Conservation (phyloP, 2,797 vertebrate genomes). For the Garrulus glandarius region DNA sequence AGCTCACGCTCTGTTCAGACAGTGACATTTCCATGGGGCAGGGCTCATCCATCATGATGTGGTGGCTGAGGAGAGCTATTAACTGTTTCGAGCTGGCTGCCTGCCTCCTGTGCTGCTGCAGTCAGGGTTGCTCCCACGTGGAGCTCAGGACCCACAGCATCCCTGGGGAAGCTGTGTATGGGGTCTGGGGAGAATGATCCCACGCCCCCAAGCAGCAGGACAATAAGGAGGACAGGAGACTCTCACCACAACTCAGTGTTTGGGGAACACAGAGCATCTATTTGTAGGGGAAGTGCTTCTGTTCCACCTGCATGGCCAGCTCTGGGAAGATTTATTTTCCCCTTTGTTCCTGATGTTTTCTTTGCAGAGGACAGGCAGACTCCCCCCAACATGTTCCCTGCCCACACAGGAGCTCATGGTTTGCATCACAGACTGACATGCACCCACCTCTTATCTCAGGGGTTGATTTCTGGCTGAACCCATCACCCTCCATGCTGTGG, state of each 20-base stretch:
- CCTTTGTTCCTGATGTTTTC: not conserved
- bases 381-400: fast-evolving
- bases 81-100: not conserved
- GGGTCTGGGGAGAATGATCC: not conserved
- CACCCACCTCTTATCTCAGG: not conserved
- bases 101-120: not conserved
- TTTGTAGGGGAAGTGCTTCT: not conserved
- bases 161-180: not conserved
- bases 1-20: constrained; percentile 26
- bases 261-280: not conserved
- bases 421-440: not conserved
- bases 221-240: not conserved
- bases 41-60: constrained; percentile 44
- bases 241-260: not conserved
- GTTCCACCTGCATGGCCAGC: not conserved
- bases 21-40: constrained; percentile 51
- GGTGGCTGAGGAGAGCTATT: constrained; percentile 16
- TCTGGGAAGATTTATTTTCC: not conserved
- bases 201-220: fast-evolving
- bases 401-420: fast-evolving
- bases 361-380: not conserved
- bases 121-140: fast-evolving
- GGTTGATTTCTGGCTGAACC: not conserved
- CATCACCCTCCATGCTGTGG: not conserved
- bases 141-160: not conserved